Base-by-base conservation (phyloP, 2,797 vertebrate genomes). In the Coccyzus lansbergi region DNA sequence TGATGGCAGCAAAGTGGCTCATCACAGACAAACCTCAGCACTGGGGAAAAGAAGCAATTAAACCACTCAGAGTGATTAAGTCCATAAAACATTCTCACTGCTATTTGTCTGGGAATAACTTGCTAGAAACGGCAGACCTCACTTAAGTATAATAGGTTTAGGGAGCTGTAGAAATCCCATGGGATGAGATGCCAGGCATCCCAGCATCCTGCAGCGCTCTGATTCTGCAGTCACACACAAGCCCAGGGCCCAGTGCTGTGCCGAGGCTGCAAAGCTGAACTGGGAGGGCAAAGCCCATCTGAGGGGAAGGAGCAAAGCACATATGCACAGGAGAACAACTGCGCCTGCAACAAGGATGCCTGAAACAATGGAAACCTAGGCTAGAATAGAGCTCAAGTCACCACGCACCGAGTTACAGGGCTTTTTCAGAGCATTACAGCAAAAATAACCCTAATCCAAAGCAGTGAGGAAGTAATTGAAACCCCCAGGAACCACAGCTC, bases 91-190 rank as follows among this genome's bases (percentile, higher is more conserved):
- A 67, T 82, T 78, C 84, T 88, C 64, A 34, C 76, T 63, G 76
- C 77, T 77, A 22, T 85, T 90, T 91, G 44, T 78, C 84, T 59
- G 94, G 79, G 85, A 85, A 62, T 51, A 80, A 88, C 71, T 65
- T 29, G 52, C 59, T 58, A 16, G 60, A 74, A 85, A 83, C 10
- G 60, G 65, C 70, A 92, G 86, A 80, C 38, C 72, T 36, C 60
- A 29, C 65, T 83, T 55, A 21, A 0, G 12, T 14, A 46, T 69
- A 67, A 85, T 53, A 51, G 72, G 21, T 63, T 93, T n/a, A 62
- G 88, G 76, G 90, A 80, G 94, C 75, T 52, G n/a, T 6, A 68
- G 78, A 48, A 67, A 69, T 51, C 92, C 77, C 71, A 15, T 0
- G 83, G 68, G 93, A 85, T 0, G 18, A 62, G 70, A 28, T 6